phyloP scores from a whole-genome alignment of 2,888 invertebrate species.

The Linnaemya vulpina region DNA sequence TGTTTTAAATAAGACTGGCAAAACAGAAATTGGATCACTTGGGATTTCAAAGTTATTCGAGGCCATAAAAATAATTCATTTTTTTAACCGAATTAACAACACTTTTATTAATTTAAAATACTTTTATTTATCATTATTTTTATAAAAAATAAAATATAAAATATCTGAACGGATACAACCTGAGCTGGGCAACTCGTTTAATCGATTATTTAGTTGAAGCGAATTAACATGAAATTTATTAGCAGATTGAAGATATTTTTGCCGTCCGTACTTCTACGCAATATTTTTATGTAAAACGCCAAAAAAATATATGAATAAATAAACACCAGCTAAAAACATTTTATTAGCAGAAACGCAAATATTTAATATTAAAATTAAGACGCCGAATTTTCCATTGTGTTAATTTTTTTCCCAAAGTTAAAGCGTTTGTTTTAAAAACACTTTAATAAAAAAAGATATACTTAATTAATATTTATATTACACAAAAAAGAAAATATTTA shows the following conservation, averaged over 20 bases:
- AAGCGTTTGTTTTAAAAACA: neutral
- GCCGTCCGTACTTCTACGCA: too few species aligned
- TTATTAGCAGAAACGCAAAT: neutral
- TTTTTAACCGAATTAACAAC: too few species aligned
- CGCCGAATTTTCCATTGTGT: neutral
- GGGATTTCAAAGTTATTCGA: neutral
- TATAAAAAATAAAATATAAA: too few species aligned
- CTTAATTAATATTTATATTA: neutral
- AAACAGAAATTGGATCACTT: conserved; percentile 45
- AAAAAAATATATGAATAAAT: too few species aligned
- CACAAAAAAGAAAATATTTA: neutral
- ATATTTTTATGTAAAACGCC: too few species aligned
- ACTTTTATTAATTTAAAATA: too few species aligned
- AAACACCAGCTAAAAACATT: neutral
- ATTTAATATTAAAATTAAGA: neutral
- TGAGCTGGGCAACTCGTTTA: too few species aligned
- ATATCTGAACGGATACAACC: too few species aligned
- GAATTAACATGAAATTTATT: too few species aligned
- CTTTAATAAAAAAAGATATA: neutral
- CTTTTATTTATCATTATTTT: too few species aligned
- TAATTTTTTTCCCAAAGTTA: neutral
- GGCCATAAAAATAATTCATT: neutral
- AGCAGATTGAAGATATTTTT: too few species aligned
- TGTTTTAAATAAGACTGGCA: neutral
- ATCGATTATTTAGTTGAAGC: too few species aligned